phyloP scores from a whole-genome alignment of 2,113 vertebrate species.

The Cryptoleucopteryx plumbea region DNA sequence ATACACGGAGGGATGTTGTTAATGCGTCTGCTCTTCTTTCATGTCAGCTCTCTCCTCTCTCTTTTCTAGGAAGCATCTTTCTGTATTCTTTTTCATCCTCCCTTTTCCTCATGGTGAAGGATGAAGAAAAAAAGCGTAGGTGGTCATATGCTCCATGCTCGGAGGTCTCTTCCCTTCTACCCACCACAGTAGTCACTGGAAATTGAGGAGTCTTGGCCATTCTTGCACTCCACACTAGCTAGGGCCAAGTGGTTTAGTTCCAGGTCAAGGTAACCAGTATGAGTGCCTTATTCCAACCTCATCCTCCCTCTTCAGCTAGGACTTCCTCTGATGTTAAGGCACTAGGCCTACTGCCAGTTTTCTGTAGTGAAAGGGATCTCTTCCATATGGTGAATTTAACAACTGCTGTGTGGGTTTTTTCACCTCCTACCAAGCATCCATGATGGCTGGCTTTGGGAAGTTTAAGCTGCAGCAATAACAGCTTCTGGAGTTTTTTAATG shows the following conservation, averaged over 20 bases:
- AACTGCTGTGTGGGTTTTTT: constrained; percentile 60
- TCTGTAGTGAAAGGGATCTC: constrained; percentile 51
- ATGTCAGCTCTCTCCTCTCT: background rate
- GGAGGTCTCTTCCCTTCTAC: background rate
- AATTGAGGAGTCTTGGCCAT: background rate
- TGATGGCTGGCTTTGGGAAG: constrained; percentile 16
- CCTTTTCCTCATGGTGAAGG: background rate
- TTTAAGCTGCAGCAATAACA: constrained; percentile 48
- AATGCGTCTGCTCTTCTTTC: background rate
- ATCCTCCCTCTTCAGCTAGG: background rate
- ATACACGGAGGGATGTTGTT: background rate
- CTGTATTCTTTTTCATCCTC: background rate
- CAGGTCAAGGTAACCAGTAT: background rate
- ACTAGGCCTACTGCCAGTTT: constrained; percentile 42
- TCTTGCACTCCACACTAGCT: background rate
- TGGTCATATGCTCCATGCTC: background rate
- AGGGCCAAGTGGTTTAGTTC: background rate
- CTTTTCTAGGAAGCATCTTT: background rate
- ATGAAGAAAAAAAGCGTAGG: background rate
- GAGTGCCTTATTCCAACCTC: background rate
- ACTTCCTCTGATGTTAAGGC: constrained; percentile 37
- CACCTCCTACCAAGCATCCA: constrained; percentile 48
- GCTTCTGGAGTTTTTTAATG: constrained; percentile 3
- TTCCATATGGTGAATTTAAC: constrained; percentile 62
- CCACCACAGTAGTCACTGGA: background rate